phyloP scores from a whole-genome alignment of 2,113 vertebrate genomes.

The Malurus alboscapulatus region DNA sequence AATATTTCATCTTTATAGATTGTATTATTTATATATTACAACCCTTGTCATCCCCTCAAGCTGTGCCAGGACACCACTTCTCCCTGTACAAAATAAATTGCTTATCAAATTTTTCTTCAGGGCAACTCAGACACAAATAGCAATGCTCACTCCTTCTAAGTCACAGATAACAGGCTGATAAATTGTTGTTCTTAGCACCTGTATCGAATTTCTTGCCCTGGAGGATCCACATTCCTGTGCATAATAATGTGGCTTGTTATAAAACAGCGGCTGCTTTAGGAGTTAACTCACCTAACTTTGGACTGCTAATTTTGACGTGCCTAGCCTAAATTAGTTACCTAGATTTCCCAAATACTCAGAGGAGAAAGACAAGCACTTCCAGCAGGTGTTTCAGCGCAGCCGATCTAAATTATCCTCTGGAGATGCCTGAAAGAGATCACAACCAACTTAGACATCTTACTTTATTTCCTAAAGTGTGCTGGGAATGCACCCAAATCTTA shows the following conservation, averaged over 20 bases:
- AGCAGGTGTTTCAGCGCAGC: background rate
- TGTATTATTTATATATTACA: slow-evolving; percentile 57
- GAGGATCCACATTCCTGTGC: background rate
- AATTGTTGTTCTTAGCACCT: slow-evolving; percentile 40
- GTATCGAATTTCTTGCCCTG: slow-evolving; percentile 15
- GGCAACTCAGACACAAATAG: slow-evolving; percentile 37
- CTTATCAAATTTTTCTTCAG: slow-evolving; percentile 43
- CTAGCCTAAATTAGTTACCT: background rate
- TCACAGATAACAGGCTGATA: slow-evolving; percentile 56
- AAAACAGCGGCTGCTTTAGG: background rate
- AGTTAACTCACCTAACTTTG: background rate
- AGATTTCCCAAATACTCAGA: background rate
- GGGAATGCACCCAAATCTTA: background rate
- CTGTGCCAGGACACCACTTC: slow-evolving; percentile 37
- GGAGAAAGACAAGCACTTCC: background rate
- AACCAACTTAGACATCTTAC: background rate
- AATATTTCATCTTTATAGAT: slow-evolving; percentile 54
- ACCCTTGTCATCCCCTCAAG: slow-evolving; percentile 27
- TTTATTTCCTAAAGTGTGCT: background rate
- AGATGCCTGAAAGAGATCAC: background rate
- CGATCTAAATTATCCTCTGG: background rate
- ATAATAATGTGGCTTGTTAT: background rate
- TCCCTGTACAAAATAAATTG: slow-evolving; percentile 47
- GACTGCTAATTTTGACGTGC: background rate
- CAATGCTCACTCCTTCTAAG: slow-evolving; percentile 11